phyloP scores from a whole-genome alignment of 2,888 invertebrate genomes.

The Tupiocoris notatus region DNA sequence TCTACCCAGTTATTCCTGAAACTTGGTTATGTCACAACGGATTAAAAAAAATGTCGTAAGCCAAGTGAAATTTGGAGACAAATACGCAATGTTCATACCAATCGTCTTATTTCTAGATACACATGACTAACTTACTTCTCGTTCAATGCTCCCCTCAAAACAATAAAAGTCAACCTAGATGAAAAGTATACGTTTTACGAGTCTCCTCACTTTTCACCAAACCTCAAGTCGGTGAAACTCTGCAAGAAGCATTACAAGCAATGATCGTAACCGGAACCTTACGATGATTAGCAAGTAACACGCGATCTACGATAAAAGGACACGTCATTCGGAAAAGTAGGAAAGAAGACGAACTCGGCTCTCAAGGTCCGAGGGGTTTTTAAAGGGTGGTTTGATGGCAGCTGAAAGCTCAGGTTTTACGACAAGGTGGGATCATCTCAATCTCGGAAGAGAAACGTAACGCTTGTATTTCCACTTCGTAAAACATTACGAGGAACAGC shows the following conservation, averaged over 20 bases:
- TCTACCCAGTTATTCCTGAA: too few relatives aligned
- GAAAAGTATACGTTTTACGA: neutral
- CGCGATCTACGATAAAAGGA: neutral
- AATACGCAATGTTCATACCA: too few relatives aligned
- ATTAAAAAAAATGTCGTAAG: too few relatives aligned
- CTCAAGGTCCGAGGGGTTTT: neutral
- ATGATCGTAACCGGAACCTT: neutral
- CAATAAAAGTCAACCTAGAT: too few relatives aligned
- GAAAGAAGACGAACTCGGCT: neutral
- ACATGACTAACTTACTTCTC: too few relatives aligned
- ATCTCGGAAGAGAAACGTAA: neutral
- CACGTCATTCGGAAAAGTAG: neutral
- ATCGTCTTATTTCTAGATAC: too few relatives aligned
- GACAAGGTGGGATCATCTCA: neutral
- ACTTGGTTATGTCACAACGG: too few relatives aligned
- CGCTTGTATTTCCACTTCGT: constrained; percentile 23
- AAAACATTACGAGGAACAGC: constrained; percentile 26
- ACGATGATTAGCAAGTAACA: neutral
- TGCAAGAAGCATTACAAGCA: neutral
- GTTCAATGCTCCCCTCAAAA: too few relatives aligned
- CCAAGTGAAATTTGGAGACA: too few relatives aligned
- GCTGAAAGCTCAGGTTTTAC: constrained; percentile 27
- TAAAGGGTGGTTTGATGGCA: neutral
- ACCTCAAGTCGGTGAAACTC: neutral
- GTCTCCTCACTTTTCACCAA: neutral